Conservation (phyloP, 2,797 vertebrate genomes). For the Mormyrus proboscirostris region DNA sequence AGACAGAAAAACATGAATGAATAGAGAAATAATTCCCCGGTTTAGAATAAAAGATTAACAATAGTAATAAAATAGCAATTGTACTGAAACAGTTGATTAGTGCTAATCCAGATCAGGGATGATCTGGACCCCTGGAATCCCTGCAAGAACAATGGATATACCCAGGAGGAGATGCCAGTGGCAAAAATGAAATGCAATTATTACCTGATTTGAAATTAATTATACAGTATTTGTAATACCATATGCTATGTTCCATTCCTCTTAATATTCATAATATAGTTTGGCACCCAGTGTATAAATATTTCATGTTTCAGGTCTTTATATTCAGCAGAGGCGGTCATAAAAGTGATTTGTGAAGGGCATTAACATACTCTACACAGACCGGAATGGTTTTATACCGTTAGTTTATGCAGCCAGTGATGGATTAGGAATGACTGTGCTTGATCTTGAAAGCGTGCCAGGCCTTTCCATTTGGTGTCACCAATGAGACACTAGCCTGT, state of each 20-base stretch:
- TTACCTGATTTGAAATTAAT: background rate
- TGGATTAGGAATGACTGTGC: background rate
- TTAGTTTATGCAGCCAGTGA: background rate
- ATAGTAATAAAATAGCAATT: background rate
- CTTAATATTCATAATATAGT: background rate
- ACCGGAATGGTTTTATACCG: background rate
- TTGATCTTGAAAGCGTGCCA: background rate
- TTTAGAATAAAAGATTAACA: background rate
- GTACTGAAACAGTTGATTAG: background rate
- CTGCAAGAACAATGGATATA: background rate
- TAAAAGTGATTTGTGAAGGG: background rate
- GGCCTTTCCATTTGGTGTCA: slow-evolving; percentile 27
- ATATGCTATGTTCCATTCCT: background rate
- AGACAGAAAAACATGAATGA: slow-evolving; percentile 33
- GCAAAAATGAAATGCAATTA: background rate
- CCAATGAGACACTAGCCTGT: slow-evolving; percentile 27
- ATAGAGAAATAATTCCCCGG: background rate
- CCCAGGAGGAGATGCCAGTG: background rate
- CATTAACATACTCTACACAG: background rate
- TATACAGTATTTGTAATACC: background rate
- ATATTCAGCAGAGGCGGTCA: background rate
- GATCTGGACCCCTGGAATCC: background rate
- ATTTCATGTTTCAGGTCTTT: background rate
- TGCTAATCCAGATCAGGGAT: background rate
- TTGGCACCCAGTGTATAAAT: slow-evolving; percentile 2